These are phyloP conservation scores for Hycleus phaleratus DNA, from an alignment of 1,140 invertebrate species.

Conservation along the genomic window DNA sequence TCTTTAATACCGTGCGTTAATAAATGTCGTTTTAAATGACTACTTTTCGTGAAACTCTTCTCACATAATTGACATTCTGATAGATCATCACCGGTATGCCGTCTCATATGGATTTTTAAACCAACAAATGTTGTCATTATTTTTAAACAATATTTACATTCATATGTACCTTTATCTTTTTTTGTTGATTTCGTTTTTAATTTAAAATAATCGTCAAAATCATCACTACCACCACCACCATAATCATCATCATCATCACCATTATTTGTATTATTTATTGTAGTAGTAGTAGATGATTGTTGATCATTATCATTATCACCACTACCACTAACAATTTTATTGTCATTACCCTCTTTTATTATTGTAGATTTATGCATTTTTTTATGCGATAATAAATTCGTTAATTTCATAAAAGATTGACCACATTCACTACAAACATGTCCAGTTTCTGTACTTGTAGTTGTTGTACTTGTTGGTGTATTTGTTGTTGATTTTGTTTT, in stretches of 20 bases:
- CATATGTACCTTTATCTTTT: slow-evolving; percentile 25
- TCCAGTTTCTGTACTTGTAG: slow-evolving; percentile 31
- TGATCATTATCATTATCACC: slow-evolving; percentile 14
- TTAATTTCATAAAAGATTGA: slow-evolving; percentile 41
- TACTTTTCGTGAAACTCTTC: slow-evolving; percentile 36
- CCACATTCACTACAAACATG: slow-evolving; percentile 44
- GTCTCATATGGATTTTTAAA: slow-evolving; percentile 33
- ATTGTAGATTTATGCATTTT: slow-evolving; percentile 30
- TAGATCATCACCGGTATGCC: slow-evolving; percentile 32
- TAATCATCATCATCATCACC: slow-evolving; percentile 21
- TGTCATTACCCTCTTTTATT: slow-evolving; percentile 1
- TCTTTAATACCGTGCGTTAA: slow-evolving; percentile 24
- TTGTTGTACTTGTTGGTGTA: background rate
- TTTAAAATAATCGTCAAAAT: slow-evolving; percentile 6
- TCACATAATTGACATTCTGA: slow-evolving; percentile 34
- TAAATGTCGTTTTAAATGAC: slow-evolving; percentile 35
- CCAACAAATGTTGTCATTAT: slow-evolving; percentile 30
- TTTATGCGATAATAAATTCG: slow-evolving; percentile 43
- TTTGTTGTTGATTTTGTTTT: slow-evolving; percentile 4
- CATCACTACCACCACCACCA: slow-evolving; percentile 17
- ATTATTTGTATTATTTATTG: slow-evolving; percentile 10
- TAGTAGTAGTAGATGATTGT: slow-evolving; percentile 11
- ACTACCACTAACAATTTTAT: slow-evolving; percentile 3
- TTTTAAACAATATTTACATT: slow-evolving; percentile 35
- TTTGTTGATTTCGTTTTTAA: slow-evolving; percentile 5